phyloP scores from a whole-genome alignment of 2,888 invertebrate genomes.

The Drosophila neutralis region DNA sequence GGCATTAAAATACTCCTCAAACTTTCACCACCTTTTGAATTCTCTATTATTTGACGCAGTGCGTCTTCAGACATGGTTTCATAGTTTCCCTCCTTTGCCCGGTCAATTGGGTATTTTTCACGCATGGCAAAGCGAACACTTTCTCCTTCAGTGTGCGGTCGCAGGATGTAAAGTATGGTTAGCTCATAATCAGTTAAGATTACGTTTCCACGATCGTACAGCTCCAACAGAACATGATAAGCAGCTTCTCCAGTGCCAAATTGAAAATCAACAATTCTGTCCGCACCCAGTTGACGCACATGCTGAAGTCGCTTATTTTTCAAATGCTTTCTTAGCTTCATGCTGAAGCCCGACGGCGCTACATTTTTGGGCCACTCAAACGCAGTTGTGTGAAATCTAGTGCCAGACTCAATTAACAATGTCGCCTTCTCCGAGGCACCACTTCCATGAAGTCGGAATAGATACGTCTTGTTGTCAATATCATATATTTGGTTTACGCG shows the following conservation, averaged over 20 bases:
- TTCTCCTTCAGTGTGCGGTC: constrained; percentile 96
- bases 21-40: constrained; percentile 90
- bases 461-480: constrained; percentile 97
- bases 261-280: constrained; percentile 97
- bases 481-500: constrained; percentile 99
- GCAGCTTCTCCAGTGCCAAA: constrained; percentile 97
- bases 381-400: constrained; percentile 95
- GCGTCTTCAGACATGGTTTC: constrained; percentile 85
- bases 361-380: constrained; percentile 99
- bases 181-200: constrained; percentile 96
- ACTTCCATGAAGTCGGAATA: constrained; percentile 93
- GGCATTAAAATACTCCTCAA: constrained; percentile 93
- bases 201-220: constrained; percentile 98
- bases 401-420: constrained; percentile 96
- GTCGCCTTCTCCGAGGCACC: constrained; percentile 94
- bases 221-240: constrained; percentile 96
- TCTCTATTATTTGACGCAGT: constrained; percentile 87
- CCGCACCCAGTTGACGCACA: constrained; percentile 94
- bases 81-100: constrained; percentile 88
- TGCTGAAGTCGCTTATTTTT: constrained; percentile 97
- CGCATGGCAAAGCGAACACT: constrained; percentile 95
- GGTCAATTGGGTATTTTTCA: constrained; percentile 94
- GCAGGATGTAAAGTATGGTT: constrained; percentile 95
- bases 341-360: constrained; percentile 97
- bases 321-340: constrained; percentile 99